A percentile compares a stretch with the other conserved stretches of the same genome.
Evolutionary conservation across 2,888 invertebrate species (phyloP).

Genomic region (Hemithea aestivaria): DNA sequence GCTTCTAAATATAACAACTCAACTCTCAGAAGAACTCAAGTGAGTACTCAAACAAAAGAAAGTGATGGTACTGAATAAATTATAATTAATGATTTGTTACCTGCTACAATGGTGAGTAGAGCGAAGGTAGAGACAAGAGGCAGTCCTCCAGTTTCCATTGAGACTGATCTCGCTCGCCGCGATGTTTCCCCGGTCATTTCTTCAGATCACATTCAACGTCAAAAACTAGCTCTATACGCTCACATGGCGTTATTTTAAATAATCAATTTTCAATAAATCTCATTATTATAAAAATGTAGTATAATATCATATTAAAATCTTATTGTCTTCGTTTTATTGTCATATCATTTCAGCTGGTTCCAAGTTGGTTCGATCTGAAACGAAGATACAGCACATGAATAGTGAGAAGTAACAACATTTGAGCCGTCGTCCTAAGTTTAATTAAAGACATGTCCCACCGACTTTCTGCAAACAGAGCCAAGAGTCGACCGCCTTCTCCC

Average conservation of each 20-base stretch:
- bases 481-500: conserved; percentile 19
- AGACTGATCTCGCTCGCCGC: conserved; percentile 49
- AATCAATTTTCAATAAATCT: conserved; percentile 34
- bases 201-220: conserved; percentile 44
- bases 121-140: conserved; percentile 71
- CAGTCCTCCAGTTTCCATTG: conserved; percentile 67
- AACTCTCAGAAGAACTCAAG: too few species aligned
- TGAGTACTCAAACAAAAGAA: too few species aligned
- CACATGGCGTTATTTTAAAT: conserved; percentile 47
- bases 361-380: conserved; percentile 45
- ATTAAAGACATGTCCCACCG: conserved; percentile 22
- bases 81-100: too few species aligned
- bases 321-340: conserved; percentile 47
- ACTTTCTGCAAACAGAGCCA: conserved; percentile 23
- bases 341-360: conserved; percentile 33
- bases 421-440: conserved; percentile 19
- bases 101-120: conserved; percentile 70
- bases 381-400: conserved; percentile 36
- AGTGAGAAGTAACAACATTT: conserved; percentile 10
- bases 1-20: too few species aligned
- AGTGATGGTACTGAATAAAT: too few species aligned
- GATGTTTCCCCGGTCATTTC: conserved; percentile 55
- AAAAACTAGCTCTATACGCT: conserved; percentile 26
- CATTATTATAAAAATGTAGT: conserved; percentile 17
- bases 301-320: conserved; percentile 24